Conservation (phyloP, 2,797 vertebrate genomes). For the Lepus oiostolus region DNA sequence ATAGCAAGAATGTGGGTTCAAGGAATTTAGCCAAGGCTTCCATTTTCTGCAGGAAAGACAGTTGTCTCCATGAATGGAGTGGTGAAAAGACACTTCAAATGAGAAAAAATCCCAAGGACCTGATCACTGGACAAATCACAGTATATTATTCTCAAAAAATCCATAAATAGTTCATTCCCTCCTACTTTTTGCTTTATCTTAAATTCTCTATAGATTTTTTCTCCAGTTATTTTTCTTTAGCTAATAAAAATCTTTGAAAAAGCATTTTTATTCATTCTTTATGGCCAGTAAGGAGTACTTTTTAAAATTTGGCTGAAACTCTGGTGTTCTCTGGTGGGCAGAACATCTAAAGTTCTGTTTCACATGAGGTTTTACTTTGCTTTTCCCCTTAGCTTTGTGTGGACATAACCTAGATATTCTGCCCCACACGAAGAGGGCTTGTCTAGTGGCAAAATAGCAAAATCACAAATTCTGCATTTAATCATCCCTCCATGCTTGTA, state of each 20-base stretch:
- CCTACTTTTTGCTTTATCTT: neutral
- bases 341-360: neutral
- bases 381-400: neutral
- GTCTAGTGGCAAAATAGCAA: neutral
- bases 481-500: neutral
- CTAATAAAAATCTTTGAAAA: neutral
- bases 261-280: neutral
- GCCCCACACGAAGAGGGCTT: neutral
- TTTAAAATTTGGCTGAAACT: neutral
- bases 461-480: neutral
- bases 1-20: neutral
- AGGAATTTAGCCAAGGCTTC: too few species aligned
- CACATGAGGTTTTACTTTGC: neutral
- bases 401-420: neutral
- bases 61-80: fast-evolving
- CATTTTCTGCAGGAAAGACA: neutral
- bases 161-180: neutral
- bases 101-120: neutral
- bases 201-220: neutral
- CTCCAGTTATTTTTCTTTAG: neutral
- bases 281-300: too few species aligned
- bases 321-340: slow-evolving; percentile 22
- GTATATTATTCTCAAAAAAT: neutral
- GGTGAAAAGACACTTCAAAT: neutral
- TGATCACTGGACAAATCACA: neutral